Base-by-base conservation (phyloP, 2,113 vertebrate species). In the Nothocercus nigrocapillus region DNA sequence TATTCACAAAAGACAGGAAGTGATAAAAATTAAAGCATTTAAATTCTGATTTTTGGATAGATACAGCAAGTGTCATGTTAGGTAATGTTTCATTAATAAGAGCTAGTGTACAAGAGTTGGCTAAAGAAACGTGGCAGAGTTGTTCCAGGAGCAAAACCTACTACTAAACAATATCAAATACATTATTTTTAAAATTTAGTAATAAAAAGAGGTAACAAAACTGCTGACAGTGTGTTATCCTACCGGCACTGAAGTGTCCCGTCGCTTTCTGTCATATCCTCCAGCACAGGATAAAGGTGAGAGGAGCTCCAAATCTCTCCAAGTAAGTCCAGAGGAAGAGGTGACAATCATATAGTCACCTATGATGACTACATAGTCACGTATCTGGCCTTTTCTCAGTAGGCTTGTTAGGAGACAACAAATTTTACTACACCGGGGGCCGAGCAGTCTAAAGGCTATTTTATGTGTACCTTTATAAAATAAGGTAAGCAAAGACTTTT, bases 101-200 rank as follows among this genome's bases (percentile, higher is more conserved):
- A 78, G 72, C 8, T 64, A 28, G 61, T 1, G 5, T 38, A 78
- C 1, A 5, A 45, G 42, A 88, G 91, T 95, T 95, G 82, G 85
- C 80, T 74, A 94, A 92, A 96, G 96, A 90, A 59, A 93, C 88
- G 88, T 94, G 88, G 93, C 85, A 95, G 94, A 97, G 66, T 86
- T 96, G 94, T 95, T 95, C 82, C 88, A 93, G 73, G 20, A 93
- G 91, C 79, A 94, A 95, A 81, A 81, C 19, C 28, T 56, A 78
- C 73, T 30, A 44, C 86, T 66, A 44, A 32, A 40, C 10, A 90
- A 75, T 84, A 27, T 9, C 6, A 91, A 94, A 76, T 24, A 17
- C 4, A 11, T 7, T 56, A 16, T 84, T 93, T 83, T 89, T 47
- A 81, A 67, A 34, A 54, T 75, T 90, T 76, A 81, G 20, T 64